Conservation (phyloP, 2,888 invertebrate species). For the Beris morrisii region DNA sequence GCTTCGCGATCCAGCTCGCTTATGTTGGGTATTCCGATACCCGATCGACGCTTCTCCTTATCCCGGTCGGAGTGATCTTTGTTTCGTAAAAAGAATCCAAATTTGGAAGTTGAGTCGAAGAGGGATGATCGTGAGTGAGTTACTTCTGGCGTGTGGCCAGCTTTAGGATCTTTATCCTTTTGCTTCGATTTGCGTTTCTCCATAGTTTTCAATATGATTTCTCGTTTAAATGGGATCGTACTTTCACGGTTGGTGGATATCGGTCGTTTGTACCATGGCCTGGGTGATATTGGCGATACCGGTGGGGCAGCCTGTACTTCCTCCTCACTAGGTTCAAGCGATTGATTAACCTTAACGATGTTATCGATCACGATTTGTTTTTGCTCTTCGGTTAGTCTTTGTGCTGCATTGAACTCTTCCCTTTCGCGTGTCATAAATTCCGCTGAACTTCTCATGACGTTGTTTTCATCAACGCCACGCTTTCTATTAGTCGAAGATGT, state of each 20-base stretch:
- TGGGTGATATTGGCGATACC: constrained; percentile 56
- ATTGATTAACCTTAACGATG: constrained; percentile 41
- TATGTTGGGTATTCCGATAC: constrained; percentile 69
- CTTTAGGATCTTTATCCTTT: constrained; percentile 50
- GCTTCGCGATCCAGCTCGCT: constrained; percentile 80
- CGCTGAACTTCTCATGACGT: constrained; percentile 4
- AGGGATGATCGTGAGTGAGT: constrained; percentile 60
- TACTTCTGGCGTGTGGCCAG: constrained; percentile 58
- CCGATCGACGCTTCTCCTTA: constrained; percentile 61
- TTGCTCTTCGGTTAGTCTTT: constrained; percentile 39
- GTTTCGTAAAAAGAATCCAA: constrained; percentile 39
- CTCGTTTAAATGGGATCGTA: constrained; percentile 44
- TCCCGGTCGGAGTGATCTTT: constrained; percentile 43
- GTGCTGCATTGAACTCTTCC: constrained; percentile 19
- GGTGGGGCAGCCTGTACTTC: not conserved
- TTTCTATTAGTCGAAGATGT: not conserved
- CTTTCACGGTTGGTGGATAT: constrained; percentile 43
- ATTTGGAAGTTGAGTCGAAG: constrained; percentile 51
- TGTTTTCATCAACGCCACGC: not conserved
- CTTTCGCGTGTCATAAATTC: not conserved
- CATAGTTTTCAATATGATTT: constrained; percentile 42
- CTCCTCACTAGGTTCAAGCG: not conserved
- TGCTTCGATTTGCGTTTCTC: constrained; percentile 51
- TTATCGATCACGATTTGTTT: constrained; percentile 41
- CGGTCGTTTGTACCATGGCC: constrained; percentile 69